Conservation (phyloP, 2,113 vertebrate genomes). For the Salvelinus alpinus region DNA sequence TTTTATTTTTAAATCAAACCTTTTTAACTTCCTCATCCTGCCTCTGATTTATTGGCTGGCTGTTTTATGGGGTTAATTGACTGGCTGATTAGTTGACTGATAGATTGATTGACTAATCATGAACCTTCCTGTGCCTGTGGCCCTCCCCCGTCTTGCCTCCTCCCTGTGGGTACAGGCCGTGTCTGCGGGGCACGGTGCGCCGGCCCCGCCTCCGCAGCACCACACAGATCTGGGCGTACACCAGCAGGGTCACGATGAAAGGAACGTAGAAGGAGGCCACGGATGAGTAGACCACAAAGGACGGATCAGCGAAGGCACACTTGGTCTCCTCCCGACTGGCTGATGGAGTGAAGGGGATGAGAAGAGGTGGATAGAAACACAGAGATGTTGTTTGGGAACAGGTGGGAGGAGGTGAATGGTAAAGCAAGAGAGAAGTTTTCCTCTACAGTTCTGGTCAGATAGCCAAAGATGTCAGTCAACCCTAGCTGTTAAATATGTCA, state of each 20-base stretch:
- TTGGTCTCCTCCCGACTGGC: slow-evolving; percentile 63
- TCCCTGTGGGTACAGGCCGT: slow-evolving; percentile 26
- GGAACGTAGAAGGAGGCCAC: slow-evolving; percentile 79
- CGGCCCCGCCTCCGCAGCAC: slow-evolving; percentile 72
- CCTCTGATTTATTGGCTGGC: not conserved
- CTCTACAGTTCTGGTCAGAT: not conserved
- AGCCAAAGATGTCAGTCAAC: not conserved
- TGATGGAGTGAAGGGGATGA: slow-evolving; percentile 24
- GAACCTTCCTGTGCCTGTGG: slow-evolving; percentile 62
- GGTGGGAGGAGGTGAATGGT: not conserved
- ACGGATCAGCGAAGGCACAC: slow-evolving; percentile 75
- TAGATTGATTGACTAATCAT: not conserved
- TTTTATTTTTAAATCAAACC: not conserved
- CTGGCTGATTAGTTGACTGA: not conserved
- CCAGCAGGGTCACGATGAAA: slow-evolving; percentile 77
- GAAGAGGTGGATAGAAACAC: not conserved
- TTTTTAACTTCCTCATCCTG: not conserved
- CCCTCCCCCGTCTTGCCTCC: slow-evolving; percentile 35
- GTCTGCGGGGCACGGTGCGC: slow-evolving; percentile 62
- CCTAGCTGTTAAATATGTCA: not conserved
- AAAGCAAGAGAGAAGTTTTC: not conserved
- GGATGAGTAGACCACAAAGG: slow-evolving; percentile 78
- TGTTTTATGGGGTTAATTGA: not conserved
- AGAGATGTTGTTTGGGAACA: not conserved
- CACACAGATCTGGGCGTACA: slow-evolving; percentile 78